Conservation (phyloP, 2,113 vertebrate species). For the Pandion haliaetus region DNA sequence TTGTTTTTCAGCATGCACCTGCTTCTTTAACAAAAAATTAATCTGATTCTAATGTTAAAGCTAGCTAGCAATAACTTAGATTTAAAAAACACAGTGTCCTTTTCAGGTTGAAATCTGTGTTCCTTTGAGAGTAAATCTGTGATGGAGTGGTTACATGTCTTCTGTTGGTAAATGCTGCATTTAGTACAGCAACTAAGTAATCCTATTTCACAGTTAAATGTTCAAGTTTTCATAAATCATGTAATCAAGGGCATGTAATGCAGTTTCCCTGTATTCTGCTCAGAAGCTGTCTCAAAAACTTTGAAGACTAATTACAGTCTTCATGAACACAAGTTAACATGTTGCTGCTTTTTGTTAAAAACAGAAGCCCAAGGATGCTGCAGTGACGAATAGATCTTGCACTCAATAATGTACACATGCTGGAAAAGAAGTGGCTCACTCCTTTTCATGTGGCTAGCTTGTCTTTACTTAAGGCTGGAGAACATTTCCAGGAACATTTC, state of each 20-base stretch:
- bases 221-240: not conserved
- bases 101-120: not conserved
- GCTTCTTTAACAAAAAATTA: not conserved
- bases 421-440: not conserved
- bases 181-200: not conserved
- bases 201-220: not conserved
- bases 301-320: rapidly evolving
- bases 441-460: not conserved
- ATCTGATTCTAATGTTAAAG: not conserved
- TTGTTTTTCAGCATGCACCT: not conserved
- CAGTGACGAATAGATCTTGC: not conserved
- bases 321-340: not conserved
- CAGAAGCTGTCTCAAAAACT: not conserved
- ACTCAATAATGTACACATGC: rapidly evolving
- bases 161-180: not conserved
- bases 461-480: not conserved
- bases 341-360: not conserved
- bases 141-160: not conserved
- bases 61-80: not conserved
- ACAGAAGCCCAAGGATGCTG: not conserved
- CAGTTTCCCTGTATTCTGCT: rapidly evolving
- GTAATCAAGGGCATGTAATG: not conserved
- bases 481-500: not conserved
- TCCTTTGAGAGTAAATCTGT: not conserved
- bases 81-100: not conserved